Conservation (phyloP, 2,888 invertebrate species). For the Vesta saturnalis region DNA sequence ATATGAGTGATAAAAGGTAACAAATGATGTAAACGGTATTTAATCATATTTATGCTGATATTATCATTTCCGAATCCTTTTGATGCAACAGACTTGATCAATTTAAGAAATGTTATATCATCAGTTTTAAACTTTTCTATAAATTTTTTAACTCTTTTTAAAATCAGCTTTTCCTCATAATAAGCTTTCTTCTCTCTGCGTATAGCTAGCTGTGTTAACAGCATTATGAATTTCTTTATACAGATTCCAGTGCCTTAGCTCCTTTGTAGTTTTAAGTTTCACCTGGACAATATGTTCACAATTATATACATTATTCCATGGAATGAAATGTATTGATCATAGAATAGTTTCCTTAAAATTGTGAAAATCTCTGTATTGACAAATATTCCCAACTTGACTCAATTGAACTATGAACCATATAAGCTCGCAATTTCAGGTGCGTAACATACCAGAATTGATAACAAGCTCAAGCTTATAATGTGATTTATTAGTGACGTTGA, state of each 20-base stretch:
- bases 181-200: background rate
- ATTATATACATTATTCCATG: background rate
- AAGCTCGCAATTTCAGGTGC: background rate
- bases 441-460: background rate
- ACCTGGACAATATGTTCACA: background rate
- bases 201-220: background rate
- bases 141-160: too few relatives aligned
- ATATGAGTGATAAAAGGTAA: too few relatives aligned
- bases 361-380: background rate
- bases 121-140: too few relatives aligned
- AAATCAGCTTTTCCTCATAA: too few relatives aligned
- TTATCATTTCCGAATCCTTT: too few relatives aligned
- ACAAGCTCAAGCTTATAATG: background rate
- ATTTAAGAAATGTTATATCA: too few relatives aligned
- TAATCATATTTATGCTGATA: too few relatives aligned
- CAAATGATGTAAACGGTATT: too few relatives aligned
- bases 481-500: background rate
- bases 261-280: background rate
- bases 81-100: too few relatives aligned
- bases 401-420: background rate
- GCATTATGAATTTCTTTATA: background rate
- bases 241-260: background rate
- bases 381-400: background rate
- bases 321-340: background rate
- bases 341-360: background rate